Percentiles rank a stretch among this genome's conserved stretches.
Conservation (phyloP, 2,113 vertebrate genomes). For the Seriola quinqueradiata region DNA sequence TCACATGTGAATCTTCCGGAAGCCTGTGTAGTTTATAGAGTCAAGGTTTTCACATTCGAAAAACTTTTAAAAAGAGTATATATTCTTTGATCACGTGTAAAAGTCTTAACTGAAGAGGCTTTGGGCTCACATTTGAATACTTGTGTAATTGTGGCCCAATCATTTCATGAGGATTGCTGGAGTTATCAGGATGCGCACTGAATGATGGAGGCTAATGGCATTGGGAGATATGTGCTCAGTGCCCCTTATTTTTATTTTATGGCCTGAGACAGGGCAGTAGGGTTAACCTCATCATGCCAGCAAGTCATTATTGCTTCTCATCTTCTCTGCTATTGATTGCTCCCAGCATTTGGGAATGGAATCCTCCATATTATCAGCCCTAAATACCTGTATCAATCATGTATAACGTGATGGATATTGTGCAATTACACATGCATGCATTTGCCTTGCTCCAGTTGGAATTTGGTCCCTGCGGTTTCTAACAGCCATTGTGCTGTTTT, state of each 20-base stretch:
- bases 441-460: constrained; percentile 10
- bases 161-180: constrained; percentile 28
- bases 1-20: neutral
- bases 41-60: neutral
- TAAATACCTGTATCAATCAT: constrained; percentile 76
- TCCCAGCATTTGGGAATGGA: constrained; percentile 75
- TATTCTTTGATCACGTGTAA: constrained; percentile 3
- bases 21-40: neutral
- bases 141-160: constrained; percentile 23
- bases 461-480: constrained; percentile 20
- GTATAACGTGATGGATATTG: constrained; percentile 68
- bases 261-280: constrained; percentile 58
- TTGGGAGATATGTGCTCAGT: constrained; percentile 35
- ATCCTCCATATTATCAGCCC: constrained; percentile 70
- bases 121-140: neutral
- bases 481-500: constrained; percentile 4
- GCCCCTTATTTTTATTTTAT: constrained; percentile 75
- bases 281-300: constrained; percentile 74
- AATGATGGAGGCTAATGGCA: constrained; percentile 63
- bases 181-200: constrained; percentile 31
- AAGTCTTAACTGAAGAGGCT: neutral
- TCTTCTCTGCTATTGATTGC: constrained; percentile 80
- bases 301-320: constrained; percentile 78
- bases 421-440: constrained; percentile 60
- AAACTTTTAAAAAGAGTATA: neutral